These are phyloP conservation scores for Grallaria varia DNA, from an alignment of 2,113 vertebrate species.

Conservation along the genomic window DNA sequence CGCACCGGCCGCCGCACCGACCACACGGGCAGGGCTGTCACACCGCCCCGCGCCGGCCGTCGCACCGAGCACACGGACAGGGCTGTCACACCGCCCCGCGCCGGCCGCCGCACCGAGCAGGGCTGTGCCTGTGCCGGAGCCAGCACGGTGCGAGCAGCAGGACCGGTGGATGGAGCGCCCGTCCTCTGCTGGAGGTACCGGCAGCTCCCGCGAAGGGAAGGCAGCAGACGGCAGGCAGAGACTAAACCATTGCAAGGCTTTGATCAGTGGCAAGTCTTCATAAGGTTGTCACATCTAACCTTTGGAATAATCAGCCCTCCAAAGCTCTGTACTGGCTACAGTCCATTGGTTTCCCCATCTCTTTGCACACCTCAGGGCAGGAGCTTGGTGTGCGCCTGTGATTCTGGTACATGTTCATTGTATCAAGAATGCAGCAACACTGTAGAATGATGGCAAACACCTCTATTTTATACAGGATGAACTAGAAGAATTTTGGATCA, in stretches of 20 bases:
- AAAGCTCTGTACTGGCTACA: accelerated
- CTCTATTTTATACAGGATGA: neutral
- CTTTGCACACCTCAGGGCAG: accelerated
- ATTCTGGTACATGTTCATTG: neutral
- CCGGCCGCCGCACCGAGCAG: too few species aligned
- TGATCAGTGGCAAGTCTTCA: accelerated
- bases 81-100: too few species aligned
- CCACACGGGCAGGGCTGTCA: too few species aligned
- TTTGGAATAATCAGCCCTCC: neutral
- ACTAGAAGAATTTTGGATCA: neutral
- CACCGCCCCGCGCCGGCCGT: too few species aligned
- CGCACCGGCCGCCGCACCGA: too few species aligned
- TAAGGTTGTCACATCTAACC: accelerated
- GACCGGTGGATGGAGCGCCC: accelerated
- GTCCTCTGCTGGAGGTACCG: neutral
- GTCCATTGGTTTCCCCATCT: accelerated
- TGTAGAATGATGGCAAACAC: neutral
- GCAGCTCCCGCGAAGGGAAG: neutral
- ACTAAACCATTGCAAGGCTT: accelerated
- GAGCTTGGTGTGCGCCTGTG: accelerated
- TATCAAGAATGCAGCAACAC: neutral
- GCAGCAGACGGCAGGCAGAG: neutral
- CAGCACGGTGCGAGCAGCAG: neutral
- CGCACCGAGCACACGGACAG: too few species aligned
- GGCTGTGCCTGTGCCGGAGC: too few species aligned